phyloP scores from a whole-genome alignment of 2,113 vertebrate genomes.

The Ptychochromis oligacanthus region DNA sequence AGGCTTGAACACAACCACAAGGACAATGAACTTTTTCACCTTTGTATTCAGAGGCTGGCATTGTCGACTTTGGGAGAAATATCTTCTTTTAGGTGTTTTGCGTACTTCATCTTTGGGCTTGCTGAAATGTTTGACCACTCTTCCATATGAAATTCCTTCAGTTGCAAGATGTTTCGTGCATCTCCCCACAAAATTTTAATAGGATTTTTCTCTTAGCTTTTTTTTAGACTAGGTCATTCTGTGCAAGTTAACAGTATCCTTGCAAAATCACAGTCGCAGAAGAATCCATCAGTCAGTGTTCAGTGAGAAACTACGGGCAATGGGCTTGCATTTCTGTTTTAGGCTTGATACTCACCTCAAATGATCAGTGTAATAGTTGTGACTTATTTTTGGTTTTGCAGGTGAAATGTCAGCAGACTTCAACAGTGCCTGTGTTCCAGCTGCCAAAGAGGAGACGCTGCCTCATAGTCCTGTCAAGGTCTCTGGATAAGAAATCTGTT shows the following conservation, averaged over 20 bases:
- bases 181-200: too few relatives aligned
- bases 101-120: too few relatives aligned
- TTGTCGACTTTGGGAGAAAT: too few relatives aligned
- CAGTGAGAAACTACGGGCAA: background rate
- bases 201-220: too few relatives aligned
- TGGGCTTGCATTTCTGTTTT: background rate
- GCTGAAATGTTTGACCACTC: too few relatives aligned
- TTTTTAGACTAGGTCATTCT: background rate
- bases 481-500: background rate
- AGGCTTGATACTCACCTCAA: background rate
- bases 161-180: too few relatives aligned
- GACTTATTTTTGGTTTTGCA: slow-evolving; percentile 36
- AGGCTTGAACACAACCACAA: too few relatives aligned
- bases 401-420: slow-evolving; percentile 72
- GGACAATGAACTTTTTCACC: too few relatives aligned
- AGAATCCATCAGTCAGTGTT: background rate
- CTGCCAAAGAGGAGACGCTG: slow-evolving; percentile 65
- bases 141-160: too few relatives aligned
- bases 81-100: too few relatives aligned
- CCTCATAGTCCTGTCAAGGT: slow-evolving; percentile 65
- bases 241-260: background rate
- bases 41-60: too few relatives aligned
- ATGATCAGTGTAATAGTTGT: background rate
- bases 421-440: slow-evolving; percentile 72
- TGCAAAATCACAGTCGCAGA: background rate